Evolutionary conservation across 2,888 invertebrate genomes (phyloP).

Genomic region (Hirtodrosophila duncani): DNA sequence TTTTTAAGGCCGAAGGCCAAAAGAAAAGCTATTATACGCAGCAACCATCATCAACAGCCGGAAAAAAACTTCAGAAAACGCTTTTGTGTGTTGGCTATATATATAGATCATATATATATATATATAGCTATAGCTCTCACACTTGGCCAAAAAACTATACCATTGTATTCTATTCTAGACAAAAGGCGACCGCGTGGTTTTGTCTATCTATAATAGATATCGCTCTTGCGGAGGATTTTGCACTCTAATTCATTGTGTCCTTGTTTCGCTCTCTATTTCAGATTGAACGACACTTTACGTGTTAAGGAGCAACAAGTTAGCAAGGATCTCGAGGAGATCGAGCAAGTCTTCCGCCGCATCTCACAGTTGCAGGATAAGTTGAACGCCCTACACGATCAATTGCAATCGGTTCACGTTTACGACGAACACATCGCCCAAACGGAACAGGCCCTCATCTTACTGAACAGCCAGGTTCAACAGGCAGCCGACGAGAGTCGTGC

Average conservation of each 20-base stretch:
- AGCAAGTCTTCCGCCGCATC: slow-evolving; percentile 85
- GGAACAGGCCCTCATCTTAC: slow-evolving; percentile 81
- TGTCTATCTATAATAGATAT: slow-evolving; percentile 5
- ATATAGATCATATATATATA: slow-evolving; percentile 14
- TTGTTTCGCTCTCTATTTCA: slow-evolving; percentile 78
- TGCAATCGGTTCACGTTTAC: slow-evolving; percentile 87
- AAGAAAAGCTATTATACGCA: too few species aligned
- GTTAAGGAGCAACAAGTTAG: slow-evolving; percentile 86
- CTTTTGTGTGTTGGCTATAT: too few species aligned
- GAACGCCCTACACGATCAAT: slow-evolving; percentile 83
- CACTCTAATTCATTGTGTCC: slow-evolving; percentile 1
- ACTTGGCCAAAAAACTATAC: slow-evolving; percentile 2
- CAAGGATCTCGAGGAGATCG: slow-evolving; percentile 87
- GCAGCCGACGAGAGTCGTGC: slow-evolving; percentile 81
- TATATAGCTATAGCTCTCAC: slow-evolving; percentile 10
- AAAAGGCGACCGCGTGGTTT: slow-evolving; percentile 50
- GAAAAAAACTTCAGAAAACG: too few species aligned
- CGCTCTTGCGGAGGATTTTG: slow-evolving; percentile 24
- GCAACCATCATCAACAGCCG: too few species aligned
- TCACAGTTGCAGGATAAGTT: slow-evolving; percentile 84
- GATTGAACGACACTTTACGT: slow-evolving; percentile 89
- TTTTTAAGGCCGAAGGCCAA: slow-evolving; percentile 48
- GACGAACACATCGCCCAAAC: slow-evolving; percentile 84
- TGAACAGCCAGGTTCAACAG: slow-evolving; percentile 81
- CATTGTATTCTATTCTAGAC: slow-evolving; percentile 39